Evolutionary conservation across 2,888 invertebrate genomes (phyloP).

Genomic region (Drosophila barbarae): DNA sequence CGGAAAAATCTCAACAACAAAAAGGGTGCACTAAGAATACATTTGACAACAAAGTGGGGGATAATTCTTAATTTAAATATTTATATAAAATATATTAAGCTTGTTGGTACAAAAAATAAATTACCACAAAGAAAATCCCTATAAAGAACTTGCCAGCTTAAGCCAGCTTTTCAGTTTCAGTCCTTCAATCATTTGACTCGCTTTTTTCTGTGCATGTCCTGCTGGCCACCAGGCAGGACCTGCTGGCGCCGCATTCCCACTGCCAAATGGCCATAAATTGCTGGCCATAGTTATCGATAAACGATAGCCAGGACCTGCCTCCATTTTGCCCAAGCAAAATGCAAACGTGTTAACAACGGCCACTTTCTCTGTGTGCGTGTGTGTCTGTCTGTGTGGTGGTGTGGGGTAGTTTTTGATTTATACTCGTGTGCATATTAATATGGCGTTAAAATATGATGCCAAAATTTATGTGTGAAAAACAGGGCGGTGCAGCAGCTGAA

Average conservation of each 20-base stretch:
- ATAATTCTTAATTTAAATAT: too few species aligned
- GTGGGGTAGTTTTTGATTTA: conserved; percentile 55
- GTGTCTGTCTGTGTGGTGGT: neutral
- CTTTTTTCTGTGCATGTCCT: conserved; percentile 11
- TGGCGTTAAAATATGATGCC: conserved; percentile 74
- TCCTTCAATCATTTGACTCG: conserved; percentile 27
- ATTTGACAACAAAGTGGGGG: neutral
- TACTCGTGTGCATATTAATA: conserved; percentile 70
- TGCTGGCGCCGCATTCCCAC: conserved; percentile 44
- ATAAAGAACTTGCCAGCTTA: neutral
- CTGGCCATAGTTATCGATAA: conserved; percentile 59
- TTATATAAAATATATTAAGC: neutral
- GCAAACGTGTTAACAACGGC: conserved; percentile 72
- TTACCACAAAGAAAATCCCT: neutral
- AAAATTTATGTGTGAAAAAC: conserved; percentile 69
- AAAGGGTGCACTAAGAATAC: conserved; percentile 1
- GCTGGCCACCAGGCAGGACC: conserved; percentile 9
- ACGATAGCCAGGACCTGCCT: conserved; percentile 40
- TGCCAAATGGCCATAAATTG: conserved; percentile 55
- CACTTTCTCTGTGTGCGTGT: conserved; percentile 50
- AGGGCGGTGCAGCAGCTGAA: conserved; percentile 40
- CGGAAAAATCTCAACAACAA: neutral
- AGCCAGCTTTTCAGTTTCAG: conserved; percentile 1
- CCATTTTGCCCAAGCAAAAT: conserved; percentile 52
- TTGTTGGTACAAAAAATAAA: neutral